A percentile compares a stretch with the other conserved stretches of the same genome.
Conservation (phyloP, 1,140 invertebrate genomes). For the Sarcophaga peregrina region DNA sequence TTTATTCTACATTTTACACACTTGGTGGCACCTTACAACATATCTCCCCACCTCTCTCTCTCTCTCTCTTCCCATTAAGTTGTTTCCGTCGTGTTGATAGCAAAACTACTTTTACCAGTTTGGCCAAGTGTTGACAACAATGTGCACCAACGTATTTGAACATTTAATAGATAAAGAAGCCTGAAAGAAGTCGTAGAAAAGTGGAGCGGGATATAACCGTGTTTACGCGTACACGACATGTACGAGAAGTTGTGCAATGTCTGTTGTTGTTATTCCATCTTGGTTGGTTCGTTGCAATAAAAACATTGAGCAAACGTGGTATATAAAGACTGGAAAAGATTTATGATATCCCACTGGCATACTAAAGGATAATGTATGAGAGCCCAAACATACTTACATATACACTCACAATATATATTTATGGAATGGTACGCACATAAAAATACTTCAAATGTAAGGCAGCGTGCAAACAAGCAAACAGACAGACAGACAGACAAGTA, state of each 20-base stretch:
- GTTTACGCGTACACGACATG: neutral
- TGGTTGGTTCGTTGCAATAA: neutral
- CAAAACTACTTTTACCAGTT: neutral
- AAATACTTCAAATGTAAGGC: neutral
- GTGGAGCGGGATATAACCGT: no score
- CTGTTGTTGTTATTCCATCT: neutral
- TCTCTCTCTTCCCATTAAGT: neutral
- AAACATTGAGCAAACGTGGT: constrained; percentile 17
- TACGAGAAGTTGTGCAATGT: neutral
- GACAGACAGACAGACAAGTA: neutral
- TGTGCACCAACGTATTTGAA: constrained; percentile 7
- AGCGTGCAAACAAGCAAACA: neutral
- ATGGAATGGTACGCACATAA: neutral
- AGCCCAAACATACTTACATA: neutral
- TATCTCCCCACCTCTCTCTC: neutral
- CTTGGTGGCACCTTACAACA: neutral
- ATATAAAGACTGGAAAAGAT: constrained; percentile 25
- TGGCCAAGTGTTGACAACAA: constrained; percentile 5
- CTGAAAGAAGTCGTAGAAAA: no score
- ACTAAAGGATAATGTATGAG: neutral
- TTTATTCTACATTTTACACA: neutral
- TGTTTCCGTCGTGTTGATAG: neutral
- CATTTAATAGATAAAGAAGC: neutral
- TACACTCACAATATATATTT: neutral
- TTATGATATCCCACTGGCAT: constrained; percentile 24